A percentile compares a stretch with the other conserved stretches of the same genome.
phyloP scores from a whole-genome alignment of 2,797 vertebrate genomes.

The Ctenopoma multispine region DNA sequence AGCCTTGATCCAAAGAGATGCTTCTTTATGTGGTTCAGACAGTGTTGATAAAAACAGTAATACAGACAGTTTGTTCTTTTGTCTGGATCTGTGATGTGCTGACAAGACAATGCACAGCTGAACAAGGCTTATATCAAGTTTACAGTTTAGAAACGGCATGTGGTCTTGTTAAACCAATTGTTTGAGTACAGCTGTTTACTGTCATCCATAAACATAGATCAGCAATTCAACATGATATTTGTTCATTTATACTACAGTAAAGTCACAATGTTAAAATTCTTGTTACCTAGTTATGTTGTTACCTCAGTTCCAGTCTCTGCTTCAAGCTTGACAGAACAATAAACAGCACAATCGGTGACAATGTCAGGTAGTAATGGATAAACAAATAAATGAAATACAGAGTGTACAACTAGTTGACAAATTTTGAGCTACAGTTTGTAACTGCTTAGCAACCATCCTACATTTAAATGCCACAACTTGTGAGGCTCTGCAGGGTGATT shows the following conservation, averaged over 20 bases:
- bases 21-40: constrained; percentile 41
- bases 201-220: constrained; percentile 5
- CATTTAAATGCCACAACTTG: constrained; percentile 73
- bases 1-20: constrained; percentile 51
- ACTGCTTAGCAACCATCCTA: constrained; percentile 49
- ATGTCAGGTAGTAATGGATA: constrained; percentile 29
- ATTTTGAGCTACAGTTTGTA: constrained; percentile 52
- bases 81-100: constrained; percentile 16
- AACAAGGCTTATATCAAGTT: constrained; percentile 22
- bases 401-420: constrained; percentile 28
- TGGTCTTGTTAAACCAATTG: not conserved
- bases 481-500: constrained; percentile 74
- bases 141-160: constrained; percentile 5
- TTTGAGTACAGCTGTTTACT: constrained; percentile 16
- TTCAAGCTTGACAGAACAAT: constrained; percentile 36
- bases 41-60: constrained; percentile 45
- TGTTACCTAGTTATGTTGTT: not conserved
- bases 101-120: constrained; percentile 16
- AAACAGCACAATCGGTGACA: constrained; percentile 48
- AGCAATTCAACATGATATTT: not conserved
- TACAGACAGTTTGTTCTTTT: constrained; percentile 23
- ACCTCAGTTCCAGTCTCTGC: constrained; percentile 8
- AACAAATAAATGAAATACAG: constrained; percentile 36
- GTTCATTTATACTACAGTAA: not conserved
- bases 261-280: not conserved